These are phyloP conservation scores for Ophthalmolycus amberensis DNA, from an alignment of 2,113 vertebrate species.

Conservation along the genomic window DNA sequence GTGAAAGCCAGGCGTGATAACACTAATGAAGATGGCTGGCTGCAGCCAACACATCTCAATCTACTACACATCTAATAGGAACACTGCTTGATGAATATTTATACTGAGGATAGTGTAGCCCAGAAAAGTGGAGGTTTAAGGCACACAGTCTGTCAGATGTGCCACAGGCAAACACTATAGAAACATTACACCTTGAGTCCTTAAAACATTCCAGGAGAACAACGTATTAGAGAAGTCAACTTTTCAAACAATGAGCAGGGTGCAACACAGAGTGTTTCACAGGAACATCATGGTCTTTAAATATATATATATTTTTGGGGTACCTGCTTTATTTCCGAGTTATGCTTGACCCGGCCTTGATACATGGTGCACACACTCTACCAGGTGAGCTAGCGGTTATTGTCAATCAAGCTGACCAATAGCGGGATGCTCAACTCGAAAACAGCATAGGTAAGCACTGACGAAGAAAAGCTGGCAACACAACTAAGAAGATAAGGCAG, in stretches of 20 bases:
- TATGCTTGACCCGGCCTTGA: neutral
- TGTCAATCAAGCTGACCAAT: slow-evolving; percentile 19
- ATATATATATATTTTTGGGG: neutral
- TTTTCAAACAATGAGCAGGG: neutral
- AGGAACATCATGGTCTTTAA: neutral
- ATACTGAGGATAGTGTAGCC: slow-evolving; percentile 24
- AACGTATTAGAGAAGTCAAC: slow-evolving; percentile 8
- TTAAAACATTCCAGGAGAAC: neutral
- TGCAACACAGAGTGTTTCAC: neutral
- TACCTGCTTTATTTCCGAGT: neutral
- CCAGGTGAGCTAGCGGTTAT: neutral
- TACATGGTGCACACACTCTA: neutral
- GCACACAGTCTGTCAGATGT: slow-evolving; percentile 30
- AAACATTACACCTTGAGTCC: neutral
- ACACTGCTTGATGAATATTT: slow-evolving; percentile 59
- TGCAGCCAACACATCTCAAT: slow-evolving; percentile 25
- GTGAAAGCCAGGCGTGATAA: slow-evolving; percentile 55
- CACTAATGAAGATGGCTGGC: slow-evolving; percentile 62
- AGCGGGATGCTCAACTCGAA: slow-evolving; percentile 13
- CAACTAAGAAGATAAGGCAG: slow-evolving; percentile 29
- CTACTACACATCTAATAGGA: slow-evolving; percentile 45
- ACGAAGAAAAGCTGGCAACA: slow-evolving; percentile 31
- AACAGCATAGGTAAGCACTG: slow-evolving; percentile 19
- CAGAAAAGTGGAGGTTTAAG: slow-evolving; percentile 11
- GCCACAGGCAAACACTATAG: slow-evolving; percentile 6